Percentiles rank a stretch among this genome's conserved stretches.
phyloP scores from a whole-genome alignment of 92 coral and sea anemone species.

The Epizoanthus illoricatus region DNA sequence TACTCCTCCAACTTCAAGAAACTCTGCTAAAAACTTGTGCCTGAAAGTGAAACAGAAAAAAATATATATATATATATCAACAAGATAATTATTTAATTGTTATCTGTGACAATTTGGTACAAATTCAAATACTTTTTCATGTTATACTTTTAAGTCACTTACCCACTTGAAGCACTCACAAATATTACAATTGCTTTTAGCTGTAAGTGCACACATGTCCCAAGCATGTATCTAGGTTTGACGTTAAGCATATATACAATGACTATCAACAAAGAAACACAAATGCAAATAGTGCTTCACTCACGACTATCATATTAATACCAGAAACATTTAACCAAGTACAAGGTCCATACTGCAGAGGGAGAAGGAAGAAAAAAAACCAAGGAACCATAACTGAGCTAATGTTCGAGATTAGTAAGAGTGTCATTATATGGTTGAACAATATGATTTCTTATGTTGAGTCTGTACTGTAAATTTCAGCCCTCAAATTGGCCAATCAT shows the following conservation, averaged over 20 bases:
- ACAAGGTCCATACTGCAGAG: too few species aligned
- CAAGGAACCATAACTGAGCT: too few species aligned
- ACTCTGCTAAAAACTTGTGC: slow-evolving; percentile 92
- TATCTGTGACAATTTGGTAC: neutral
- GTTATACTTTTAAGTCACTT: slow-evolving; percentile 15
- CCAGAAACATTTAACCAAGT: too few species aligned
- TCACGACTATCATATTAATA: too few species aligned
- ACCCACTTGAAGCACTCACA: slow-evolving; percentile 99
- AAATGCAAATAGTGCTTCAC: too few species aligned
- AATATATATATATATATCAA: neutral
- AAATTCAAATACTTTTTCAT: neutral
- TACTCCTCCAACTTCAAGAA: slow-evolving; percentile 96
- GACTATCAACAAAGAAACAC: too few species aligned
- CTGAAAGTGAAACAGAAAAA: slow-evolving; percentile 35
- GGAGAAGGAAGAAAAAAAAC: too few species aligned
- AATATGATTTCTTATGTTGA: too few species aligned
- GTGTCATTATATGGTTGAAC: too few species aligned
- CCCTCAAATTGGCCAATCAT: too few species aligned
- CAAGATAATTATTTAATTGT: neutral
- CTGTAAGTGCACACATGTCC: slow-evolving; percentile 83
- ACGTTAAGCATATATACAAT: slow-evolving; percentile 9
- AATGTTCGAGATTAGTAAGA: too few species aligned
- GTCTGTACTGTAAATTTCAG: too few species aligned
- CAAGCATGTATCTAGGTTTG: slow-evolving; percentile 82
- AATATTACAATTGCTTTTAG: slow-evolving; percentile 85